Conservation (phyloP, 1,140 invertebrate genomes). For the Tachypleus tridentatus region DNA sequence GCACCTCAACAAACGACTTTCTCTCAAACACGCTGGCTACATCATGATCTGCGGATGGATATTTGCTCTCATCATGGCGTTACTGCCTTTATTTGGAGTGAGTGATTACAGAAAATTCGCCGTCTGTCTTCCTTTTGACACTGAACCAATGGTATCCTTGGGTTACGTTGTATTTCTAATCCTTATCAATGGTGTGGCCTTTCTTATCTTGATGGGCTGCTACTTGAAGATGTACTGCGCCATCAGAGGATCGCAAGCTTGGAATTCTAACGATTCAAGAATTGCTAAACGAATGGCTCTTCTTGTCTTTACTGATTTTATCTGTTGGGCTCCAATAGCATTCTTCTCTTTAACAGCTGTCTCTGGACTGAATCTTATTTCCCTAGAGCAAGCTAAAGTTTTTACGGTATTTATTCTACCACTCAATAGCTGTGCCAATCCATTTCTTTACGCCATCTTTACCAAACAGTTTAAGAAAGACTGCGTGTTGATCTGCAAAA, state of each 20-base stretch:
- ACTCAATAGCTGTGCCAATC: constrained; percentile 91
- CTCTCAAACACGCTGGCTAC: constrained; percentile 64
- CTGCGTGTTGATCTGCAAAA: constrained; percentile 83
- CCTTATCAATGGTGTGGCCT: constrained; percentile 83
- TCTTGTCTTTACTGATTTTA: constrained; percentile 71
- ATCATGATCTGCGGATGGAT: constrained; percentile 74
- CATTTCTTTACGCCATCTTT: constrained; percentile 90
- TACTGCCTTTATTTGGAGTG: constrained; percentile 76
- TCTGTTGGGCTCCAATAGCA: constrained; percentile 72
- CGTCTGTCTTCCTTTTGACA: constrained; percentile 90
- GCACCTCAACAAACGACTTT: constrained; percentile 90
- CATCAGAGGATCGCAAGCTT: constrained; percentile 86
- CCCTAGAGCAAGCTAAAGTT: constrained; percentile 91
- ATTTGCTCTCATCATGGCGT: constrained; percentile 77
- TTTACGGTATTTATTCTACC: constrained; percentile 91
- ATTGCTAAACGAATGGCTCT: constrained; percentile 76
- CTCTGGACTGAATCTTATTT: constrained; percentile 76
- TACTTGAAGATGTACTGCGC: constrained; percentile 96
- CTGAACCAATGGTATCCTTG: constrained; percentile 50
- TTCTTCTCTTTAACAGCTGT: constrained; percentile 53
- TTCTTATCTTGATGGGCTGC: constrained; percentile 86
- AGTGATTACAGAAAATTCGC: constrained; percentile 94
- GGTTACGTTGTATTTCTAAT: constrained; percentile 87
- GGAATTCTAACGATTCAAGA: constrained; percentile 92
- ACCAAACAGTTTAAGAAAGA: constrained; percentile 98